These are phyloP conservation scores for Urocynchramus pylzowi DNA, from an alignment of 2,113 vertebrate species.

Conservation along the genomic window DNA sequence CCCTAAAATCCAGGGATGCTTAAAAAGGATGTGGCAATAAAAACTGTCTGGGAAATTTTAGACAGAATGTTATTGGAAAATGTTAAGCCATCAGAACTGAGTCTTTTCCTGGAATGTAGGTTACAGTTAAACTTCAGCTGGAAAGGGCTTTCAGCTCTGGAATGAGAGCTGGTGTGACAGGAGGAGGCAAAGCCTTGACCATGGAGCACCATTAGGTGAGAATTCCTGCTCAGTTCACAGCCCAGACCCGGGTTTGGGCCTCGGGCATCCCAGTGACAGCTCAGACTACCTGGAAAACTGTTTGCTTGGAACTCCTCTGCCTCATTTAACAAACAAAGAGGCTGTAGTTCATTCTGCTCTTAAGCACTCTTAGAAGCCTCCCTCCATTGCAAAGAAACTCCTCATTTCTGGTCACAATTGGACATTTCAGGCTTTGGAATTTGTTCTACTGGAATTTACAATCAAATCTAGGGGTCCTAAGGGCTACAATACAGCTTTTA, in stretches of 20 bases:
- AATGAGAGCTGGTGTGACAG: neutral
- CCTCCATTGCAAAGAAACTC: neutral
- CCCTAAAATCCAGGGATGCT: neutral
- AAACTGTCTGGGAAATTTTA: neutral
- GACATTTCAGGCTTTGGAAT: neutral
- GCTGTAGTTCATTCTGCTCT: neutral
- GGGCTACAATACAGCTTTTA: neutral
- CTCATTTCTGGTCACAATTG: neutral
- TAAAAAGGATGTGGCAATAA: neutral
- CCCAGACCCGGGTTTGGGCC: neutral
- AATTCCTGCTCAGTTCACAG: neutral
- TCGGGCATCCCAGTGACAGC: neutral
- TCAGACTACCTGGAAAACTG: neutral
- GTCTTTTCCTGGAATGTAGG: neutral
- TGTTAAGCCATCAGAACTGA: neutral
- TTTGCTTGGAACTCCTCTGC: neutral
- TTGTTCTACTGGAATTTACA: neutral
- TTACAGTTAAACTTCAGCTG: neutral
- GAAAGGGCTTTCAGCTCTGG: neutral
- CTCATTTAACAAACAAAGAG: neutral
- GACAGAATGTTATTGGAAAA: conserved; percentile 19
- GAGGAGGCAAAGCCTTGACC: neutral
- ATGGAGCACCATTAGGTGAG: neutral
- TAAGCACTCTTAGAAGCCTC: neutral
- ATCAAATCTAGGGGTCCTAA: neutral